phyloP scores from a whole-genome alignment of 53 echinoderm and acorn worm genomes.

The Paracentrotus lividus region DNA sequence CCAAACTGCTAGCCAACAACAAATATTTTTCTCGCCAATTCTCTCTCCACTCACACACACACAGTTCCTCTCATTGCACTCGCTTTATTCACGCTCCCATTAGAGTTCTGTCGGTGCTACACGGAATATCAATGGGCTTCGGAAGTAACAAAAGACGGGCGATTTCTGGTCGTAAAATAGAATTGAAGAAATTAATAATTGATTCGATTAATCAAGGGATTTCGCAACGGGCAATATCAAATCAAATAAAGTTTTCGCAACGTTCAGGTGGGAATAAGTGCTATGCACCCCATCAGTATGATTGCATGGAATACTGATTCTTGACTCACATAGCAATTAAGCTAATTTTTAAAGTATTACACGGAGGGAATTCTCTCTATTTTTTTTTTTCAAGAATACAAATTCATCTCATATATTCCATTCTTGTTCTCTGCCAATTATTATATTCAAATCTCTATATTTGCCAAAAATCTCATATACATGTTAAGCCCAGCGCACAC shows the following conservation, averaged over 20 bases:
- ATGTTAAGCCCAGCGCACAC: too few relatives aligned
- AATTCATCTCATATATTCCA: too few relatives aligned
- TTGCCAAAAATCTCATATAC: too few relatives aligned
- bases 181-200: slow-evolving; percentile 14
- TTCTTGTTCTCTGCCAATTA: too few relatives aligned
- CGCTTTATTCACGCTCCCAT: not conserved
- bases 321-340: not conserved
- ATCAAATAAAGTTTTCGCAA: not conserved
- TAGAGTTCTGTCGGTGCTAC: not conserved
- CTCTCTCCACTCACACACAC: not conserved
- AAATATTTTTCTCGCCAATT: slow-evolving; percentile 11
- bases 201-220: not conserved
- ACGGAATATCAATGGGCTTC: not conserved
- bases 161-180: not conserved
- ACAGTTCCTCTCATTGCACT: not conserved
- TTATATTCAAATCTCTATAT: too few relatives aligned
- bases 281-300: not conserved
- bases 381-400: too few relatives aligned
- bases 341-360: too few relatives aligned
- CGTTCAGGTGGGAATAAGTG: not conserved
- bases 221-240: not conserved
- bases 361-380: too few relatives aligned
- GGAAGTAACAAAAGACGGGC: not conserved
- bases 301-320: not conserved
- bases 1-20: not conserved